Base-by-base conservation (phyloP, 1,140 invertebrate species). In the Drosophila eugracilis region DNA sequence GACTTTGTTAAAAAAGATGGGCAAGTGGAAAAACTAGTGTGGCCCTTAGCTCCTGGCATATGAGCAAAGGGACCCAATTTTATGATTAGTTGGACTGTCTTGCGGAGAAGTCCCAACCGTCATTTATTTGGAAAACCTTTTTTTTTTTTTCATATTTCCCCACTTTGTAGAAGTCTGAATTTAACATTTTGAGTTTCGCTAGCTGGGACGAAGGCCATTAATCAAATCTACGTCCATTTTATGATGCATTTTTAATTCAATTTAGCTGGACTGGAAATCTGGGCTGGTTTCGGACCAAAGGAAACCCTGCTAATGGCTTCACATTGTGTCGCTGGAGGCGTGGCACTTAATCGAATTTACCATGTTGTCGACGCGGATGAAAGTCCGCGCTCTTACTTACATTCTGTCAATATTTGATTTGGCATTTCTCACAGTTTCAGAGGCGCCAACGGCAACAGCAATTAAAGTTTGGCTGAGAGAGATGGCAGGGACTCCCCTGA, bases 241-340 rank as follows among this genome's bases (percentile, higher is more conserved):
- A 73, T 86, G 69, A 88, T 81, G 77, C 83, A 78, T 86, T 86
- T 86, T 88, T 86, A 86, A 86, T 86, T 86, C 69, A 78, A 86
- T 86, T 86, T 88, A 14, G 73, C 67, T 15, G 49, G 54, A 24
- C 15, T 34, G 1, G 28, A 24, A 57, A 47, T 34, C 15, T 3
- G 21, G 15, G 17, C 44, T 9, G 21, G n/a, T 14, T 14, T n/a
- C 32, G 15, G 9, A 12, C 15, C 10, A 36, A 15, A 72, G 71
- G 57, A 67, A 67, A 41, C 47, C 80, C 52, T 26, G 50, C 55
- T 74, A 75, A 75, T 75, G 71, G 71, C 44, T 34, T 50, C 22
- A 75, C 72, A 75, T 63, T 75, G 63, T 60, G 52, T 36, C 60
- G 70, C 63, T 52, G 36, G 21, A 53, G 81, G 81, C 81, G 81